Percentiles rank a stretch among this genome's conserved stretches.
Evolutionary conservation across 2,113 vertebrate species (phyloP).

Genomic region (Lathamus discolor): DNA sequence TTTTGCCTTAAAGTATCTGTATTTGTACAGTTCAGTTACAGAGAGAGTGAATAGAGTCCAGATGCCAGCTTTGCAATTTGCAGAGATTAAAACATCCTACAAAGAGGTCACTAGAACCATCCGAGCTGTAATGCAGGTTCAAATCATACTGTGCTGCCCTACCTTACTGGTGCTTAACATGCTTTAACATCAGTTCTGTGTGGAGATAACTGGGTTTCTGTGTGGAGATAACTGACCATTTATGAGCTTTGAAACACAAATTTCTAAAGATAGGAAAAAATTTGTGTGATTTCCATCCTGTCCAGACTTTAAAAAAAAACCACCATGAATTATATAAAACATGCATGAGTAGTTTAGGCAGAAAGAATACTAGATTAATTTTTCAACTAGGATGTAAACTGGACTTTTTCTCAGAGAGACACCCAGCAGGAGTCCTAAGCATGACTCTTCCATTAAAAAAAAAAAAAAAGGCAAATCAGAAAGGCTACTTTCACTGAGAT

Average conservation of each 20-base stretch:
- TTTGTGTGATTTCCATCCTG: background rate
- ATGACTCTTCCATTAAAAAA: background rate
- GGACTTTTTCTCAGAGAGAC: background rate
- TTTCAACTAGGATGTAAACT: background rate
- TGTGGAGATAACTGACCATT: background rate
- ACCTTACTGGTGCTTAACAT: background rate
- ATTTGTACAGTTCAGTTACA: background rate
- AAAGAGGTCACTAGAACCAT: background rate
- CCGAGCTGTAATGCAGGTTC: background rate
- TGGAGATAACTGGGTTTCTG: background rate
- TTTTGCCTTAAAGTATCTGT: background rate
- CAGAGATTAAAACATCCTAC: background rate
- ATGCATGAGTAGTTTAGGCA: background rate
- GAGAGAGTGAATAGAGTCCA: conserved; percentile 5
- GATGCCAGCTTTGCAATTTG: conserved; percentile 13
- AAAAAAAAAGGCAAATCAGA: background rate
- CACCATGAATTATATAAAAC: background rate
- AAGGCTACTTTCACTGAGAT: background rate
- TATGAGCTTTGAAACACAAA: background rate
- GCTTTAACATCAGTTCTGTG: background rate
- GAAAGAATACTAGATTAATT: background rate
- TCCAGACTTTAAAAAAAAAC: background rate
- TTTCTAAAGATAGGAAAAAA: background rate
- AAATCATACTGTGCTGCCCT: background rate
- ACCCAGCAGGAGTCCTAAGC: background rate